Evolutionary conservation across 2,797 vertebrate species (phyloP).

Genomic region (Chiloscyllium punctatum): DNA sequence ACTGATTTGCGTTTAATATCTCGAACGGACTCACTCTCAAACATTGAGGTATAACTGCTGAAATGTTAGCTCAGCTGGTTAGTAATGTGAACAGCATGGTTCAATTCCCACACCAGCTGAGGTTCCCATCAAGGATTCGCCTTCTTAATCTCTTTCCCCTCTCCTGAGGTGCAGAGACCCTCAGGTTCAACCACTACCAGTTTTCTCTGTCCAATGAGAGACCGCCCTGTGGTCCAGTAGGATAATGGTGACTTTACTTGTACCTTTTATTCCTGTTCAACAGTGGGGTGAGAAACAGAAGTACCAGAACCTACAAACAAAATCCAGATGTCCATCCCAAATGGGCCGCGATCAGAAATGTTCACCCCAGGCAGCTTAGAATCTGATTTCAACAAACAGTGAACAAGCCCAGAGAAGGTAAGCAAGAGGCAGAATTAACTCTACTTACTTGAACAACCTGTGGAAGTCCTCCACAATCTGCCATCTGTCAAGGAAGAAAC

Average conservation of each 20-base stretch:
- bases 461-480: constrained; percentile 86
- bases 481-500: constrained; percentile 70
- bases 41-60: neutral
- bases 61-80: neutral
- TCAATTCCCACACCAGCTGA: too few relatives aligned
- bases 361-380: neutral
- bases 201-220: too few relatives aligned
- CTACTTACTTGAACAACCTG: constrained; percentile 85
- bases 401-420: neutral
- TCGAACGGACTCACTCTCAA: neutral
- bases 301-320: neutral
- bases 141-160: too few relatives aligned
- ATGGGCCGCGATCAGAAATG: neutral
- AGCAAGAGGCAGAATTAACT: neutral
- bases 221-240: too few relatives aligned
- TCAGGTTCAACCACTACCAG: too few relatives aligned
- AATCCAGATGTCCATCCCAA: neutral
- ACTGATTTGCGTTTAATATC: neutral
- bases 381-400: too few relatives aligned
- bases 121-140: too few relatives aligned
- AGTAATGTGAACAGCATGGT: too few relatives aligned
- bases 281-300: too few relatives aligned
- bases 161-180: too few relatives aligned
- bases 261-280: too few relatives aligned
- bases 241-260: too few relatives aligned